Evolutionary conservation across 2,797 vertebrate species (phyloP).

Genomic region (Chrosomus eos): DNA sequence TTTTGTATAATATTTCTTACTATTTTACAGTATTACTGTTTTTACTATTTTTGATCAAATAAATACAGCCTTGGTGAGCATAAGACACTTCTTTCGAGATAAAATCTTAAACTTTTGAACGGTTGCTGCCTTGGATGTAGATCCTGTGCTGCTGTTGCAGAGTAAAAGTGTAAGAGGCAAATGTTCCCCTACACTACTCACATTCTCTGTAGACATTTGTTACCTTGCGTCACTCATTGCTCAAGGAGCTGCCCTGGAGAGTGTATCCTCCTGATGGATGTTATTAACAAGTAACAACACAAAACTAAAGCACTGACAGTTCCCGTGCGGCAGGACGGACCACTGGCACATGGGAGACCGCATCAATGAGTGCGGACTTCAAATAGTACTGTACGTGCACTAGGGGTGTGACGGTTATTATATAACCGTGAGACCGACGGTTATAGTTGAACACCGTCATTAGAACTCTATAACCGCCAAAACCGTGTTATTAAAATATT

Average conservation of each 20-base stretch:
- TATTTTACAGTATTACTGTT: neutral
- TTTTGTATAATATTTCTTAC: neutral
- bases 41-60: neutral
- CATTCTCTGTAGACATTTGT: constrained; percentile 3
- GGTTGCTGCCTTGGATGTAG: too few species aligned
- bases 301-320: constrained; percentile 27
- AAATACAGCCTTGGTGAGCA: neutral
- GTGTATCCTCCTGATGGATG: constrained; percentile 6
- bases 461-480: too few species aligned
- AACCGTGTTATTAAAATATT: too few species aligned
- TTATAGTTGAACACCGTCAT: too few species aligned
- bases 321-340: constrained; percentile 1
- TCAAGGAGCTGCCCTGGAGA: neutral
- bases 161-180: neutral
- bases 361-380: constrained; percentile 48
- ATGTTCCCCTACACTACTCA: neutral
- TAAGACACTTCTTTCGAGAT: too few species aligned
- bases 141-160: too few species aligned
- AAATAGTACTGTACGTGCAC: constrained; percentile 30
- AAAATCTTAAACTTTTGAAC: too few species aligned
- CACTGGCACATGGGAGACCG: constrained; percentile 17
- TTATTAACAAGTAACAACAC: constrained; percentile 44
- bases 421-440: too few species aligned
- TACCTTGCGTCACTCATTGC: neutral
- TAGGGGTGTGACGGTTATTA: too few species aligned